Conservation (phyloP, 2,888 invertebrate genomes). For the Autographa gamma region DNA sequence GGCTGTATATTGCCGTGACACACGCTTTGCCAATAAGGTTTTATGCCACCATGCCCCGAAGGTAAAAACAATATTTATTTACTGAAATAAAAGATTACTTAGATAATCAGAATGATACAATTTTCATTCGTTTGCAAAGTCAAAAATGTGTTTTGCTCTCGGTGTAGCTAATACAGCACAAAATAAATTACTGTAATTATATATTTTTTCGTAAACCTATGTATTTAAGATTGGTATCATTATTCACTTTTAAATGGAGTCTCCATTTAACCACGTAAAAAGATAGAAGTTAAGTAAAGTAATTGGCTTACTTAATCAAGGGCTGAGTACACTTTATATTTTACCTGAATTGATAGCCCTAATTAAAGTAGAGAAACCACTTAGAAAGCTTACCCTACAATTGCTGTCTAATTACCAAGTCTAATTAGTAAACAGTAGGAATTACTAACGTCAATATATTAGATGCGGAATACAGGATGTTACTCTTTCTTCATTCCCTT, state of each 20-base stretch:
- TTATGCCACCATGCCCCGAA: constrained; percentile 18
- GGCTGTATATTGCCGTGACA: constrained; percentile 29
- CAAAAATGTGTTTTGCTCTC: too few relatives aligned
- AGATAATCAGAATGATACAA: too few relatives aligned
- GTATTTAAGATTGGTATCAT: neutral
- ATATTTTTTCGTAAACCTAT: too few relatives aligned
- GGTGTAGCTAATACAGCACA: too few relatives aligned
- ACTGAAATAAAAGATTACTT: too few relatives aligned
- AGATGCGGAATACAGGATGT: constrained; percentile 22
- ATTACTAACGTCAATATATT: constrained; percentile 33
- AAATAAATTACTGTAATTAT: too few relatives aligned
- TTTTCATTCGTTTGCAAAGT: too few relatives aligned
- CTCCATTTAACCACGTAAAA: neutral
- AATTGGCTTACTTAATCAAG: neutral
- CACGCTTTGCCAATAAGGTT: constrained; percentile 31
- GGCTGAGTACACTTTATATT: constrained; percentile 6
- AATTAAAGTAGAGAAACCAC: constrained; percentile 49
- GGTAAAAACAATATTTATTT: neutral
- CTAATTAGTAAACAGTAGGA: constrained; percentile 47
- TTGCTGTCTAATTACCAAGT: constrained; percentile 48
- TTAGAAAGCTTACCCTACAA: constrained; percentile 46
- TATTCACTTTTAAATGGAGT: neutral
- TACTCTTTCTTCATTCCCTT: constrained; percentile 25
- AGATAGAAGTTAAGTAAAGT: neutral
- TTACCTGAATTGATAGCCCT: constrained; percentile 45